Conservation (phyloP, 2,888 invertebrate species). For the Polydrusus cervinus region DNA sequence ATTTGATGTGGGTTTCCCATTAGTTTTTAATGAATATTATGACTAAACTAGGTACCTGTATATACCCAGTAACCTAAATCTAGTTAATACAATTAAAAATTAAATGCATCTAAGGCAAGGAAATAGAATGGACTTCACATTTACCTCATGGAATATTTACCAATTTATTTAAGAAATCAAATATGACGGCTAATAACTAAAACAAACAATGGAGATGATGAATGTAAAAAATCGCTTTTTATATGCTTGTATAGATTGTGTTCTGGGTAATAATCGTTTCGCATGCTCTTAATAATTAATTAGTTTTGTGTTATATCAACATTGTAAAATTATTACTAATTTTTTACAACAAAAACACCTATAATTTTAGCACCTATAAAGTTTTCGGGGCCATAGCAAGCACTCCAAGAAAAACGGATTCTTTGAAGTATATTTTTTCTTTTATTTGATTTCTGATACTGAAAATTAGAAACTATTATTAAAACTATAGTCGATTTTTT, state of each 20-base stretch:
- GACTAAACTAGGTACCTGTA: too few relatives aligned
- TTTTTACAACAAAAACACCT: slow-evolving; percentile 1
- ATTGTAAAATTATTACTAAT: slow-evolving; percentile 7
- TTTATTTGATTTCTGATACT: too few relatives aligned
- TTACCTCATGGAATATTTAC: slow-evolving; percentile 32
- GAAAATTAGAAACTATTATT: too few relatives aligned
- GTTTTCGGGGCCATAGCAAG: background rate
- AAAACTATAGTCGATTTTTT: too few relatives aligned
- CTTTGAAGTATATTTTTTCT: too few relatives aligned
- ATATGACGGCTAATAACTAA: slow-evolving; percentile 11
- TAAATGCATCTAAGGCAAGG: slow-evolving; percentile 5
- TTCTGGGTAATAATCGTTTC: slow-evolving; percentile 35
- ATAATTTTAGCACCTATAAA: slow-evolving; percentile 10
- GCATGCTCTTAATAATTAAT: slow-evolving; percentile 35
- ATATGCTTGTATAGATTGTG: slow-evolving; percentile 16
- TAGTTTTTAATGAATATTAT: too few relatives aligned
- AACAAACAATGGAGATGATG: slow-evolving; percentile 7
- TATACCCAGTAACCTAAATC: too few relatives aligned
- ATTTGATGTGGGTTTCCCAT: too few relatives aligned
- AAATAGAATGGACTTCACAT: slow-evolving; percentile 17
- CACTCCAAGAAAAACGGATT: background rate
- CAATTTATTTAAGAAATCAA: slow-evolving; percentile 25
- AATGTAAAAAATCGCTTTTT: slow-evolving; percentile 14
- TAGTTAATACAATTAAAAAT: background rate
- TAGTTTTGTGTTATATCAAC: slow-evolving; percentile 17